These are phyloP conservation scores for Meda fulgida DNA, from an alignment of 2,797 vertebrate genomes.

Conservation along the genomic window DNA sequence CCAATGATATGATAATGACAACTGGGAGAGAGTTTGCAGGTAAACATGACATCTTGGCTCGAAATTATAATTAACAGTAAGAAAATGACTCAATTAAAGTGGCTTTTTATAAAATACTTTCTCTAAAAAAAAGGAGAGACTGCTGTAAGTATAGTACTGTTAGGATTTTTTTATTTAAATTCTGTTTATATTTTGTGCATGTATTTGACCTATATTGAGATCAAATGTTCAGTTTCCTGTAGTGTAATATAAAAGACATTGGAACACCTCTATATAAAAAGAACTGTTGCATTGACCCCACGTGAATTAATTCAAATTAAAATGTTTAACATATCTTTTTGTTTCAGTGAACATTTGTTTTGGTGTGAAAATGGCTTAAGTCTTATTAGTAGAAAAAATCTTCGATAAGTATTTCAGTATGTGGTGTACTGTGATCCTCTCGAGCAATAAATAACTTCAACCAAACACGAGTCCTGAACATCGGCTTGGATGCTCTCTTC, in stretches of 20 bases:
- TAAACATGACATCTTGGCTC: background rate
- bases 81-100: background rate
- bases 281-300: background rate
- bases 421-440: background rate
- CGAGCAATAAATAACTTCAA: background rate
- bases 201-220: background rate
- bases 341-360: background rate
- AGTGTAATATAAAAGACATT: background rate
- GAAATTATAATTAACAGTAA: background rate
- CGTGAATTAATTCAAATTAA: no score
- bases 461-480: background rate
- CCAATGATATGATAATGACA: background rate
- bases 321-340: no score
- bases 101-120: background rate
- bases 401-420: background rate
- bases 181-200: background rate
- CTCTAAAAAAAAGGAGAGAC: background rate
- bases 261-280: background rate
- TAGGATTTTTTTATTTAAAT: background rate
- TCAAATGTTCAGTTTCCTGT: background rate
- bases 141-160: no score
- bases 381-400: no score
- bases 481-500: background rate
- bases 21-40: background rate
- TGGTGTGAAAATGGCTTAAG: no score